Conservation (phyloP, 2,113 vertebrate genomes). For the Brachypteracias leptosomus region DNA sequence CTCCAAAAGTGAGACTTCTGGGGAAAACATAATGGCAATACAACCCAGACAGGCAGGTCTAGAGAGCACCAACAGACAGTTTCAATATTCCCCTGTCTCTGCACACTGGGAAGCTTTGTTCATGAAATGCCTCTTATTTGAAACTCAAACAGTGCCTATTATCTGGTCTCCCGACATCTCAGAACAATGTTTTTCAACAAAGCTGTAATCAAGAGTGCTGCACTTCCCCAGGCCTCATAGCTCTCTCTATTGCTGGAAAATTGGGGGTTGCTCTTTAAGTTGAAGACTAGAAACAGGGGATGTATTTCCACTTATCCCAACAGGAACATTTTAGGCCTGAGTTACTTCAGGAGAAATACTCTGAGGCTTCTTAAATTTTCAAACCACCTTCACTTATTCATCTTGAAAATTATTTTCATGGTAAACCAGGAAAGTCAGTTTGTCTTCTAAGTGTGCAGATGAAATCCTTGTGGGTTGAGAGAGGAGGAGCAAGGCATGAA, state of each 20-base stretch:
- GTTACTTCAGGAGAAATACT: neutral
- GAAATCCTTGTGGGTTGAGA: neutral
- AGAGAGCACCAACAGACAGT: constrained; percentile 20
- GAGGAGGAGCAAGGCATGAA: neutral
- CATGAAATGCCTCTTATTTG: constrained; percentile 53
- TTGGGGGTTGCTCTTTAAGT: constrained; percentile 9
- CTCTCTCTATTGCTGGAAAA: constrained; percentile 24
- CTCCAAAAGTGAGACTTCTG: neutral
- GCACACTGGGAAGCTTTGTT: constrained; percentile 27
- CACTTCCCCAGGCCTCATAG: constrained; percentile 23
- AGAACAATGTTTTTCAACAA: constrained; percentile 44
- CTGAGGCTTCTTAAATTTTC: neutral
- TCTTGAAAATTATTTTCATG: neutral
- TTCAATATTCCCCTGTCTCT: constrained; percentile 18
- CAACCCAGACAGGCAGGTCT: neutral
- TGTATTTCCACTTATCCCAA: neutral
- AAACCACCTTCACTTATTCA: neutral
- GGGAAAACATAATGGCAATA: neutral
- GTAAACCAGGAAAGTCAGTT: neutral
- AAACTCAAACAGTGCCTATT: constrained; percentile 45
- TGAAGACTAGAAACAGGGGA: neutral
- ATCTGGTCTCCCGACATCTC: constrained; percentile 35
- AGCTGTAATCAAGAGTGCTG: constrained; percentile 42
- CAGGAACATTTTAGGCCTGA: neutral
- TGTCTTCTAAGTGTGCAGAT: neutral